Conservation (phyloP, 2,113 vertebrate genomes). For the Semnopithecus entellus region DNA sequence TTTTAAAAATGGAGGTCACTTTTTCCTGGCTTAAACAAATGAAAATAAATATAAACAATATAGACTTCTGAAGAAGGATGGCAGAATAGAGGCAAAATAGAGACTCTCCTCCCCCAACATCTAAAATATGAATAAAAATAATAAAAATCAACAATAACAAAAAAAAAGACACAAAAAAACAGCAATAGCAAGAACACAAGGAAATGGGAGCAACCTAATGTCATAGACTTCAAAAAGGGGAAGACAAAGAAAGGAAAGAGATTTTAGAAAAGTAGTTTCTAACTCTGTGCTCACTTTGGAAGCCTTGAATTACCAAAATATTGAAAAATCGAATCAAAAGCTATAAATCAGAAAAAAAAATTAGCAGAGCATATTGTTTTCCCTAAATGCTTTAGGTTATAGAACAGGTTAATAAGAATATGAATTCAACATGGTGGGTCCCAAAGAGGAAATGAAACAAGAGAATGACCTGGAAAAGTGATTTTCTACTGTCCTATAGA, state of each 20-base stretch:
- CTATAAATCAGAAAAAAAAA: neutral
- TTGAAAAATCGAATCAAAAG: neutral
- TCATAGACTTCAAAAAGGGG: neutral
- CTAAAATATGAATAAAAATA: neutral
- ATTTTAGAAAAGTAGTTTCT: neutral
- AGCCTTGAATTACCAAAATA: neutral
- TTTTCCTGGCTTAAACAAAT: neutral
- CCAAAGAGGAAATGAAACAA: constrained; percentile 15
- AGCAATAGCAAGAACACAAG: neutral
- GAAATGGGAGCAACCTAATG: neutral
- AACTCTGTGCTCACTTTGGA: neutral
- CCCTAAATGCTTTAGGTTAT: neutral
- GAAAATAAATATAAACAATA: neutral
- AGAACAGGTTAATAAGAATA: neutral
- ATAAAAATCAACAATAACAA: neutral
- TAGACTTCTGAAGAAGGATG: neutral
- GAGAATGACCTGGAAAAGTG: neutral
- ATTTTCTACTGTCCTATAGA: neutral
- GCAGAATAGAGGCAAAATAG: neutral
- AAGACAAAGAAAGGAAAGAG: neutral
- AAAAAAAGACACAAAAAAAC: neutral
- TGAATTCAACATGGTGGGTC: neutral
- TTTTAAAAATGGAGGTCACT: neutral
- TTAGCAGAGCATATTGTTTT: neutral
- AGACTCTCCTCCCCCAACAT: neutral